Evolutionary conservation across 1,140 invertebrate species (phyloP), one percentile per base, ranked within the genome.

Genomic region (Piezodorus guildinii): DNA sequence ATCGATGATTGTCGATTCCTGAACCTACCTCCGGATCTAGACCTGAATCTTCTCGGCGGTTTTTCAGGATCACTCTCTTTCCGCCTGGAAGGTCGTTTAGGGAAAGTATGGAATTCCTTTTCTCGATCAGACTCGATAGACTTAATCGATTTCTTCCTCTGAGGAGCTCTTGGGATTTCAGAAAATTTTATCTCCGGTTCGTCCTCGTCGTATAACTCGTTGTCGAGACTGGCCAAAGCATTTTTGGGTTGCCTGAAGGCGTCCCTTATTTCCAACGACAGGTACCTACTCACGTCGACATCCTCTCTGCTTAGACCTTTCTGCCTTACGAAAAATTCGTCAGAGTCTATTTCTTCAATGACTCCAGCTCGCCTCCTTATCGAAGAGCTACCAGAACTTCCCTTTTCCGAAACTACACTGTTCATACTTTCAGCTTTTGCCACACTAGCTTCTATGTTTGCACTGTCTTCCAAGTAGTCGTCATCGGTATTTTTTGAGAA

Each of bases 341-440:
- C 88, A 3, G 88, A 88, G 70, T 90, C 83, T 63, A 90, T 88
- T 75, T 90, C 86, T 74, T 91, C 88, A 65, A 90, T 81, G 0
- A 88, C 84, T 0, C 83, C 84, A 9, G 76, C 76, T 46, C 79
- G 70, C 19, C 74, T 68, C 60, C 80, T 70, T n/a, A 77, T 76
- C 34, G 73, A 75, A 0, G 77, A 79, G 67, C 77, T 78, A 1
- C 77, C 75, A 30, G 78, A 79, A 5, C 77, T 78, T 16, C 75
- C 73, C 15, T 74, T 72, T 46, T 79, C 78, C 14, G 70, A 65
- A 9, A 63, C 51, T 43, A 68, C 59, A 61, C 67, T 69, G 21
- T 60, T 69, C 16, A 58, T 59, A 60, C 66, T 71, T 52, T 70
- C 74, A 1, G 59, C 59, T 39, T 69, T 68, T 43, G 25, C 58